Conservation (phyloP, 2,113 vertebrate species). For the Nothocercus julius region DNA sequence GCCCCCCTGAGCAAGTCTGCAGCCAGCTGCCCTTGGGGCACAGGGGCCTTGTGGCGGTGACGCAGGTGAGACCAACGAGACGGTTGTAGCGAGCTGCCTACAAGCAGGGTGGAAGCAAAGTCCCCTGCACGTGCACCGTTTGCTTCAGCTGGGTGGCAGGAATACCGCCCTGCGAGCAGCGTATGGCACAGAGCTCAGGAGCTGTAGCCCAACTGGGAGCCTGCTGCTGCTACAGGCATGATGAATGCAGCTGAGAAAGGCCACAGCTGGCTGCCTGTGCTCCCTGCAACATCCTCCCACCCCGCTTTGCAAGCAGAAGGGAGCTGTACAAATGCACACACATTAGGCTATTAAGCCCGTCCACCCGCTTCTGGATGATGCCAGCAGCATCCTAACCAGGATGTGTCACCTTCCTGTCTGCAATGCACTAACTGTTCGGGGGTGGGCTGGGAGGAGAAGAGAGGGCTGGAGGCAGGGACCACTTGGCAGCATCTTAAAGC, state of each 20-base stretch:
- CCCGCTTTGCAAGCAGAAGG: background rate
- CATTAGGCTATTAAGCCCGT: background rate
- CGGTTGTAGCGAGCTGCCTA: rapidly evolving
- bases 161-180: background rate
- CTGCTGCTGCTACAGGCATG: background rate
- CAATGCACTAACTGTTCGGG: background rate
- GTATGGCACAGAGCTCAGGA: background rate
- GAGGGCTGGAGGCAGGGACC: background rate
- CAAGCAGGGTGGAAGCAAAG: background rate
- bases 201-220: background rate
- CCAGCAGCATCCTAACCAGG: background rate
- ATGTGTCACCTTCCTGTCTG: constrained; percentile 4
- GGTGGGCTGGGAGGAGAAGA: background rate
- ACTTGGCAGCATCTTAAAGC: background rate
- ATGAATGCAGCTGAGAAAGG: background rate
- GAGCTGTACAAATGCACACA: background rate
- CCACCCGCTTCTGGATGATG: background rate
- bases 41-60: too few relatives aligned
- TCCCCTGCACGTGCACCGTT: background rate
- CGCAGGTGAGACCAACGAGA: background rate
- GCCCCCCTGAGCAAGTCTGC: background rate
- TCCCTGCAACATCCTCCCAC: background rate
- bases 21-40: rapidly evolving
- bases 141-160: background rate
- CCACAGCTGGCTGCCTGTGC: background rate